These are phyloP conservation scores for Agonopterix arenella DNA, from an alignment of 2,888 invertebrate genomes.

Conservation along the genomic window DNA sequence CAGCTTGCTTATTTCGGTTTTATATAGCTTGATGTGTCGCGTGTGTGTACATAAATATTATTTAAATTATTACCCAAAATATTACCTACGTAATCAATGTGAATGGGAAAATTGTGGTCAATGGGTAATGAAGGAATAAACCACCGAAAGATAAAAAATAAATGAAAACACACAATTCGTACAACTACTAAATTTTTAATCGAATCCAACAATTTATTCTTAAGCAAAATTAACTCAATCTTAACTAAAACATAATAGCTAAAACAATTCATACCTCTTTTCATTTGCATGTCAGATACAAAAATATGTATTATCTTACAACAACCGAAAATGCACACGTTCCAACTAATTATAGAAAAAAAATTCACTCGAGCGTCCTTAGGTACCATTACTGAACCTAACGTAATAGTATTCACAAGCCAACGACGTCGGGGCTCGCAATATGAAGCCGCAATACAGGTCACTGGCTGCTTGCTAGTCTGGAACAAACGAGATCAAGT, in stretches of 20 bases:
- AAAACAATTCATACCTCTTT: slow-evolving; percentile 51
- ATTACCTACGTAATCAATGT: too few species aligned
- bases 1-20: too few species aligned
- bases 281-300: slow-evolving; percentile 61
- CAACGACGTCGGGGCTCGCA: slow-evolving; percentile 48
- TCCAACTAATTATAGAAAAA: slow-evolving; percentile 52
- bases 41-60: too few species aligned
- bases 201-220: slow-evolving; percentile 71
- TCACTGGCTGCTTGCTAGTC: slow-evolving; percentile 45
- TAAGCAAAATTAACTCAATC: slow-evolving; percentile 61
- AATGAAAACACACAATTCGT: slow-evolving; percentile 27
- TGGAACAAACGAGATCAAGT: slow-evolving; percentile 36
- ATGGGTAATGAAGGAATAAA: too few species aligned
- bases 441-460: slow-evolving; percentile 58
- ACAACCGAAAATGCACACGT: slow-evolving; percentile 68
- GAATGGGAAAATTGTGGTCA: too few species aligned
- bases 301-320: slow-evolving; percentile 67
- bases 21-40: too few species aligned
- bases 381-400: slow-evolving; percentile 49
- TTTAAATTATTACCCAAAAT: too few species aligned
- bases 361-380: slow-evolving; percentile 49
- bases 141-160: not conserved
- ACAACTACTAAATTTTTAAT: slow-evolving; percentile 69
- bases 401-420: slow-evolving; percentile 60
- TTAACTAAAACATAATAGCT: slow-evolving; percentile 66